phyloP scores from a whole-genome alignment of 2,113 vertebrate species.

The Lanius collurio region DNA sequence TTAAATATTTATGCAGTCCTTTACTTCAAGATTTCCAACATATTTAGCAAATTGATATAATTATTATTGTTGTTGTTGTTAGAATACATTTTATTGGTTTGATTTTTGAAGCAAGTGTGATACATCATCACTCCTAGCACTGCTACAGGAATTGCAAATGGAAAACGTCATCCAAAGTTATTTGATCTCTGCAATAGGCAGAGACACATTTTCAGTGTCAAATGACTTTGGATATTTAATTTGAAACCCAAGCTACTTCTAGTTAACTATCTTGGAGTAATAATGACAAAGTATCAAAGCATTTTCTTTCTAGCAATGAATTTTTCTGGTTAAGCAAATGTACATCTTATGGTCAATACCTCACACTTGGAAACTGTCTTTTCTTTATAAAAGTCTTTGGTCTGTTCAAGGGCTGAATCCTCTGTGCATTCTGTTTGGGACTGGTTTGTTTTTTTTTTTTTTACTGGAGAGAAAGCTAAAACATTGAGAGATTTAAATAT shows the following conservation, averaged over 20 bases:
- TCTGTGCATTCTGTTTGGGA: background rate
- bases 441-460: background rate
- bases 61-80: background rate
- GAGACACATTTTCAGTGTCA: conserved; percentile 22
- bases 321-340: conserved; percentile 37
- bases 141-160: background rate
- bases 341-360: background rate
- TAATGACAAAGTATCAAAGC: background rate
- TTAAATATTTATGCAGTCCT: background rate
- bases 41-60: background rate
- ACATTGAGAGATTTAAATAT: background rate
- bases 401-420: background rate
- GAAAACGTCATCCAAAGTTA: conserved; percentile 4
- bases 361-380: background rate
- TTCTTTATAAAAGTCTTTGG: background rate
- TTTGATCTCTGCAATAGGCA: conserved; percentile 31
- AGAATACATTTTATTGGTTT: background rate
- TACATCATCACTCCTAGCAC: background rate
- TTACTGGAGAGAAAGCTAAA: background rate
- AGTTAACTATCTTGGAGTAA: conserved; percentile 31
- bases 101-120: background rate
- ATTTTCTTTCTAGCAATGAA: conserved; percentile 1
- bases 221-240: conserved; percentile 49
- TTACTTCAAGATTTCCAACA: background rate
- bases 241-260: conserved; percentile 27